Evolutionary conservation across 2,888 invertebrate genomes (phyloP), one percentile per base, ranked within the genome.

Genomic region (Melanargia galathea): DNA sequence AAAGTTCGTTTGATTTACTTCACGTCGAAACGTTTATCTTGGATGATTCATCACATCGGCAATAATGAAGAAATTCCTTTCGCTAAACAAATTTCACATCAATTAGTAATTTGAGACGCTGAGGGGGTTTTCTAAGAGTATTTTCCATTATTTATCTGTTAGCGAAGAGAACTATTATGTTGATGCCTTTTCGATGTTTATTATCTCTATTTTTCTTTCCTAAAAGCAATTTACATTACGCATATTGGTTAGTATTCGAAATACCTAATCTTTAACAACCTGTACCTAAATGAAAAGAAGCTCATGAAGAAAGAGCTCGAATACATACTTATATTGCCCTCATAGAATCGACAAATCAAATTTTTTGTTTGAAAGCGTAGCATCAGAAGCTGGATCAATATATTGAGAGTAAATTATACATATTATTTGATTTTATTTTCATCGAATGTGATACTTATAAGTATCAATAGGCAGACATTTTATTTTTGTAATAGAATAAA

Each of bases 21-120:
- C 80, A 75, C 79, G 83, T 84, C 78, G 79, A 75, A 84, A 77
- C 81, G 82, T 87, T 87, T 86, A 83, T 85, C 83, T 84, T 78
- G 76, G 78, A 83, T 87, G 86, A 89, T 90, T 86, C 82, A 90
- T 89, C 84, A 86, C 82, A 76, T 82, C 74, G 78, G 79, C 82
- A 83, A 83, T 86, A 83, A 86, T 85, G 82, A 86, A 83, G 78
- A 80, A 81, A 86, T 82, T 76, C 78, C 77, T 83, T 82, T 74
- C 75, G 72, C 82, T 83, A 87, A 86, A 89, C 82, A 87, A 86
- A 86, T 81, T 82, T 78, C 76, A 76, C 81, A 82, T 87, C 86
- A 84, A 86, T 86, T 86, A 83, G 89, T 86, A 89, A 90, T 82
- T 78, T 75, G 87, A 90, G 80, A 83, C 79, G 77, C 69, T 75